phyloP scores from a whole-genome alignment of 2,113 vertebrate species.

The Ovis aries region DNA sequence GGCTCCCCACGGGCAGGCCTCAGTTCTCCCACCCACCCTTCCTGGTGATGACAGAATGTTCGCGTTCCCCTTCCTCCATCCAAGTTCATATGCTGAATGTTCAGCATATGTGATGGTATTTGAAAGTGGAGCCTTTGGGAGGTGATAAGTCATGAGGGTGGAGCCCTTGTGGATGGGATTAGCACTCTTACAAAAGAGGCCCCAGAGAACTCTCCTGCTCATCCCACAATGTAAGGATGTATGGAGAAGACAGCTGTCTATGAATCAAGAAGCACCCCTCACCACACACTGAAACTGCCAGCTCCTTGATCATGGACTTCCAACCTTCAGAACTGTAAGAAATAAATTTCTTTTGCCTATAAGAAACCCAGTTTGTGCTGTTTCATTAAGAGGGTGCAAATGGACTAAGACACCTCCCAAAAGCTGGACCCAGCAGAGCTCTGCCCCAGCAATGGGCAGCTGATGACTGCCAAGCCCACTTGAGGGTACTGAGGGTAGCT shows the following conservation, averaged over 20 bases:
- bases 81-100: background rate
- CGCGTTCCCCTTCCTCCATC: background rate
- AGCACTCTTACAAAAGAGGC: background rate
- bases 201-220: background rate
- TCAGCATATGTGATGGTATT: background rate
- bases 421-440: background rate
- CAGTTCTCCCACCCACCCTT: rapidly evolving
- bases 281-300: background rate
- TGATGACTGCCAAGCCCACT: background rate
- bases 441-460: background rate
- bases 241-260: background rate
- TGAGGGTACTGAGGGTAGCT: background rate
- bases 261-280: background rate
- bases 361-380: background rate
- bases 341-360: background rate
- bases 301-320: background rate
- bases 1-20: background rate
- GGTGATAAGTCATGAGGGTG: background rate
- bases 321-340: background rate
- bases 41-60: background rate
- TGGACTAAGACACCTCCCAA: background rate
- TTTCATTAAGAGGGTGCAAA: no score
- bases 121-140: background rate
- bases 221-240: background rate
- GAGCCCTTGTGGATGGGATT: rapidly evolving